Conservation (phyloP, 2,113 vertebrate genomes). For the Blennius ocellaris region DNA sequence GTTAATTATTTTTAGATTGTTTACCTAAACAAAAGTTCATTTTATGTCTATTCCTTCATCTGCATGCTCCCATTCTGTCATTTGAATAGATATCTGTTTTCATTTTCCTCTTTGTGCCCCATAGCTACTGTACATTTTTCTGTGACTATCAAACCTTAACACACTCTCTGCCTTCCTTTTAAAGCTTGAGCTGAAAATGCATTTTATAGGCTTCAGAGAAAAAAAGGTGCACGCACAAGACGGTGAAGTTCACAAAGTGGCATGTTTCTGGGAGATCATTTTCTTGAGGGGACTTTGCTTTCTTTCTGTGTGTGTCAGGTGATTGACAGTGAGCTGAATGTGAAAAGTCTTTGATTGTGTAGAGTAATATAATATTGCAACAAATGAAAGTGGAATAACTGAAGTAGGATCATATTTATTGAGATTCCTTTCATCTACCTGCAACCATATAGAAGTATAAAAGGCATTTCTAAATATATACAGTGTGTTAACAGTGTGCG, state of each 20-base stretch:
- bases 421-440: background rate
- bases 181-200: background rate
- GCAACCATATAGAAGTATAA: background rate
- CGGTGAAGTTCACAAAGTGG: slow-evolving; percentile 10
- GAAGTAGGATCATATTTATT: background rate
- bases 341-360: background rate
- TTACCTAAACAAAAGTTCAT: slow-evolving; percentile 14
- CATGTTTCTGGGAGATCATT: slow-evolving; percentile 21
- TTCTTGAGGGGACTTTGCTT: slow-evolving; percentile 16
- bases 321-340: slow-evolving; percentile 8
- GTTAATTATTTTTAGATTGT: slow-evolving; percentile 31
- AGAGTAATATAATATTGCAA: slow-evolving; percentile 1
- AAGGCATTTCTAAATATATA: background rate
- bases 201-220: background rate
- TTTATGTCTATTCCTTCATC: slow-evolving; percentile 4
- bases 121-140: slow-evolving; percentile 6
- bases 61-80: slow-evolving; percentile 28
- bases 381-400: background rate
- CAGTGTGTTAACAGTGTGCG: too few relatives aligned
- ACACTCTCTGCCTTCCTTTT: background rate
- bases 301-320: background rate
- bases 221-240: background rate
- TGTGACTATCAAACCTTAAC: background rate
- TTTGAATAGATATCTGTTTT: background rate
- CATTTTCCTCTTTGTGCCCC: slow-evolving; percentile 17